Percentiles rank a stretch among this genome's conserved stretches.
Evolutionary conservation across 2,888 invertebrate genomes (phyloP).

Genomic region (Busseola fusca): DNA sequence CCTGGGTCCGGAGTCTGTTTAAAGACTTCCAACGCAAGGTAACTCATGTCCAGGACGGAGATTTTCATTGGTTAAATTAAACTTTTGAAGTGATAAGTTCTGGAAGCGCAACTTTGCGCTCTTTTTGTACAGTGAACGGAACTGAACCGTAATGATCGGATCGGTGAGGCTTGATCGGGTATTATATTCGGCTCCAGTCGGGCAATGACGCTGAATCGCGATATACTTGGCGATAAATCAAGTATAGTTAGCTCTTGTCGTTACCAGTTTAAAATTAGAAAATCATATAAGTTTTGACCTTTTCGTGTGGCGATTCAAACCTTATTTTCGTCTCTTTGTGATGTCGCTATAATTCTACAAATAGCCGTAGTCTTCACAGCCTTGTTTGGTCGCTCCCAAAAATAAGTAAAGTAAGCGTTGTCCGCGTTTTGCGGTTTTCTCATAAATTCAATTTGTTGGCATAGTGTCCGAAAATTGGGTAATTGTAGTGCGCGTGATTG

Average conservation of each 20-base stretch:
- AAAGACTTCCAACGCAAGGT: too few relatives aligned
- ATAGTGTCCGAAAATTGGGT: background rate
- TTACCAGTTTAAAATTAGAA: too few relatives aligned
- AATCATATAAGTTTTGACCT: too few relatives aligned
- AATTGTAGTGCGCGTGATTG: constrained; percentile 29
- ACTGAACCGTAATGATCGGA: background rate
- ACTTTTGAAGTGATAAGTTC: background rate
- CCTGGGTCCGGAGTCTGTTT: too few relatives aligned
- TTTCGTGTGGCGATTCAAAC: too few relatives aligned
- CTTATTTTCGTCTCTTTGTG: background rate
- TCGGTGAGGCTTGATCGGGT: background rate
- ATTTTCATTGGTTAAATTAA: too few relatives aligned
- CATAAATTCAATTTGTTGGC: constrained; percentile 8
- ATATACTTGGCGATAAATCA: too few relatives aligned
- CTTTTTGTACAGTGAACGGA: background rate
- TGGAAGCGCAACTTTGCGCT: background rate
- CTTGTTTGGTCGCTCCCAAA: background rate
- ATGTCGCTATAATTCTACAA: background rate
- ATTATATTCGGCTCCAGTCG: background rate
- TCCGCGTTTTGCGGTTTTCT: background rate
- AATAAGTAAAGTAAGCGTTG: background rate
- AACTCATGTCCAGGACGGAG: too few relatives aligned
- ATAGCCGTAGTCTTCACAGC: background rate
- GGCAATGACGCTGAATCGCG: too few relatives aligned
- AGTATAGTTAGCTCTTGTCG: too few relatives aligned